These are phyloP conservation scores for Rhea americana DNA, from an alignment of 2,113 vertebrate genomes.

Conservation along the genomic window DNA sequence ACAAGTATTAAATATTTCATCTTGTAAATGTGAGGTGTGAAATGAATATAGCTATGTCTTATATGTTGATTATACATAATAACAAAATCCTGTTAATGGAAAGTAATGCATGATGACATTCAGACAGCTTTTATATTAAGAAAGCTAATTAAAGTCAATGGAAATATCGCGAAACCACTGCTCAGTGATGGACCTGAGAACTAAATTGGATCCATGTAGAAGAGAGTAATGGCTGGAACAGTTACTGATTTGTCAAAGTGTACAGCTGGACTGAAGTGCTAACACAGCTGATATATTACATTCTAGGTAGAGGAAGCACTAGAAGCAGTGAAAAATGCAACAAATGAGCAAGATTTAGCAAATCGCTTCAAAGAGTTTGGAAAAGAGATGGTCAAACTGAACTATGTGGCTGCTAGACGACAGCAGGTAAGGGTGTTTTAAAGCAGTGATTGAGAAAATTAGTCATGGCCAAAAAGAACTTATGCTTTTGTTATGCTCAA, in stretches of 20 bases:
- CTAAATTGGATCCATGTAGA: not conserved
- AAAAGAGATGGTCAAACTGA: conserved; percentile 99
- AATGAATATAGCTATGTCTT: not conserved
- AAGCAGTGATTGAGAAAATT: not conserved
- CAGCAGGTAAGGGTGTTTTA: conserved; percentile 85
- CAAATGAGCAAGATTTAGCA: conserved; percentile 95
- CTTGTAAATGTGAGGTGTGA: not conserved
- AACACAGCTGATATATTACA: not conserved
- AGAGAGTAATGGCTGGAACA: not conserved
- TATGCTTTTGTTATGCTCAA: not conserved
- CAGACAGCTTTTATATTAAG: not conserved
- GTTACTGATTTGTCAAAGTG: not conserved
- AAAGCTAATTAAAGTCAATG: not conserved
- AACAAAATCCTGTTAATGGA: not conserved
- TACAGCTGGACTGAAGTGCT: not conserved
- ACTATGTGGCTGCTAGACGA: conserved; percentile 94
- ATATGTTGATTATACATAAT: not conserved
- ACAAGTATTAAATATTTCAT: not conserved
- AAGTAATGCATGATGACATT: not conserved
- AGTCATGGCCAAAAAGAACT: not conserved
- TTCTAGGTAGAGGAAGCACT: conserved; percentile 92
- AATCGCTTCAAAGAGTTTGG: conserved; percentile 98
- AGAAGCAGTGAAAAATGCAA: conserved; percentile 95
- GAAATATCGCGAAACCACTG: not conserved
- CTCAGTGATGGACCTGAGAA: not conserved